Evolutionary conservation across 2,888 invertebrate species (phyloP).

Genomic region (Acanthosepion lycidas): DNA sequence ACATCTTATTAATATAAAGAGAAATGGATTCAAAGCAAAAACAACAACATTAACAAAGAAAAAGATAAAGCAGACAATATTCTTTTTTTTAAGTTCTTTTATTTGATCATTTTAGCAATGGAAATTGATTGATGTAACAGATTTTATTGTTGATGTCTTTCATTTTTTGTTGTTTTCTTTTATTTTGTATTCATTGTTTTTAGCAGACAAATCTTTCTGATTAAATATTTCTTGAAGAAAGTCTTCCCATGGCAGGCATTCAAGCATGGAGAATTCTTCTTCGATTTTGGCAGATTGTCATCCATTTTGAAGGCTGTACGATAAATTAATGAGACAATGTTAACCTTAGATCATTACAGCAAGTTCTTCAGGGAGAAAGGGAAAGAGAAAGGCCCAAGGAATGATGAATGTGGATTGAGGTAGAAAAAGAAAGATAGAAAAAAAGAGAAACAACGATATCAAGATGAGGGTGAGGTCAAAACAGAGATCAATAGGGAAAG

Average conservation of each 20-base stretch:
- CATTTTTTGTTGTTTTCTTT: not conserved
- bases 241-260: not conserved
- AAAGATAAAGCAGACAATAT: too few species aligned
- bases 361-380: too few species aligned
- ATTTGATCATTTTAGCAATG: not conserved
- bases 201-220: not conserved
- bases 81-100: too few species aligned
- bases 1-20: too few species aligned
- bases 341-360: not conserved
- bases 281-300: conserved; percentile 23
- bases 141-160: not conserved
- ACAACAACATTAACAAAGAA: too few species aligned
- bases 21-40: too few species aligned
- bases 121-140: not conserved
- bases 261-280: not conserved
- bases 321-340: conserved; percentile 33
- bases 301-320: not conserved
- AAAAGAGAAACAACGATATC: not conserved
- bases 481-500: too few species aligned
- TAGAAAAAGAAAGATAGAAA: not conserved
- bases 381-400: not conserved
- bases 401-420: too few species aligned
- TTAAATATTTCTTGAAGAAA: not conserved
- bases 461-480: not conserved
- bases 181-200: not conserved